Conservation (phyloP, 1,140 invertebrate species). For the Brachionus manjavacas region DNA sequence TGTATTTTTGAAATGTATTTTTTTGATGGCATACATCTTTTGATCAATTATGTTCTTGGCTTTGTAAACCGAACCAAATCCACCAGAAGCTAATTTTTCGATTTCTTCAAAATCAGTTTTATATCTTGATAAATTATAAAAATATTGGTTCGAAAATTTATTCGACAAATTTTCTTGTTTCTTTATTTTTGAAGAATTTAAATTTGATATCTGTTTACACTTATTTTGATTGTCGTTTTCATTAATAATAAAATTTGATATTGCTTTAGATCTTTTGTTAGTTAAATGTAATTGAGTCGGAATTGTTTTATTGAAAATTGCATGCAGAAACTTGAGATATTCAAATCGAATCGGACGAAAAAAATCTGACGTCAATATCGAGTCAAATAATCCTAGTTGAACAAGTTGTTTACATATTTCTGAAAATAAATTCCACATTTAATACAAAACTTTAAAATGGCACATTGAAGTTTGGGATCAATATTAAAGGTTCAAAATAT, state of each 20-base stretch:
- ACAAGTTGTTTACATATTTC: background rate
- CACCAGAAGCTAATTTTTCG: slow-evolving; percentile 20
- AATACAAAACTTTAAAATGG: background rate
- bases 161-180: background rate
- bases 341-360: slow-evolving; percentile 27
- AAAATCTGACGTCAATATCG: background rate
- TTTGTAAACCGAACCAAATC: slow-evolving; percentile 18
- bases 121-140: slow-evolving; percentile 32
- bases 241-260: background rate
- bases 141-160: background rate
- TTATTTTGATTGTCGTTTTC: background rate
- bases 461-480: too few relatives aligned
- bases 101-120: slow-evolving; percentile 11
- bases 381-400: background rate
- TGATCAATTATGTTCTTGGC: slow-evolving; percentile 19
- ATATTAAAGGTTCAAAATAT: too few relatives aligned
- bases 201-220: background rate
- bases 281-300: background rate
- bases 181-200: background rate
- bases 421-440: background rate
- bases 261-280: background rate
- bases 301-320: slow-evolving; percentile 6
- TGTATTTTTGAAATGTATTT: background rate
- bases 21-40: slow-evolving; percentile 31
- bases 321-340: slow-evolving; percentile 22